These are phyloP conservation scores for Pempheris klunzingeri DNA, from an alignment of 2,797 vertebrate species.

Conservation along the genomic window DNA sequence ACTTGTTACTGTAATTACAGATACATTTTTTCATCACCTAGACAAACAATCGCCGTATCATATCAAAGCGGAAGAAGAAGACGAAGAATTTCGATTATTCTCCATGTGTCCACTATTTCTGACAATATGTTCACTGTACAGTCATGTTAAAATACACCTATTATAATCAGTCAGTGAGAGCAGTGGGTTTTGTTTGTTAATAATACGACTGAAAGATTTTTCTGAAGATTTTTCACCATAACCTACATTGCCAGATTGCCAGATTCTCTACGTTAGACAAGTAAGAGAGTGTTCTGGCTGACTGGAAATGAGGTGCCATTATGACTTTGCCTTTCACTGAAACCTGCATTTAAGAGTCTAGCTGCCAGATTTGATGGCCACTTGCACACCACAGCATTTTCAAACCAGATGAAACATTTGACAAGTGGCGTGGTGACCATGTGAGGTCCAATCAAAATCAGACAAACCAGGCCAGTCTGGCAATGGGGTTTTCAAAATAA, in stretches of 20 bases:
- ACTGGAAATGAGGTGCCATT: slow-evolving; percentile 65
- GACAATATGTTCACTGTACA: background rate
- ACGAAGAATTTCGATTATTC: background rate
- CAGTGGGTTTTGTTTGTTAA: background rate
- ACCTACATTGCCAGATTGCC: background rate
- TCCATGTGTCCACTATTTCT: slow-evolving; percentile 2
- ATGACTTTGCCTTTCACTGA: slow-evolving; percentile 56
- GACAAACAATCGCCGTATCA: background rate
- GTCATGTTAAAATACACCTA: slow-evolving; percentile 1
- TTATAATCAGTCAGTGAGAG: slow-evolving; percentile 14
- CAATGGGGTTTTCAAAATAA: slow-evolving; percentile 67
- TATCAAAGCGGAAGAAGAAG: no score
- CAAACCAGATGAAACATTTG: slow-evolving; percentile 65
- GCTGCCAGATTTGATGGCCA: slow-evolving; percentile 52
- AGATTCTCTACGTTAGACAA: slow-evolving; percentile 37
- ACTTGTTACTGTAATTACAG: no score
- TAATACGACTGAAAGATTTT: slow-evolving; percentile 6
- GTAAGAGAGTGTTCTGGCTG: slow-evolving; percentile 25
- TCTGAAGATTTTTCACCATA: slow-evolving; percentile 41
- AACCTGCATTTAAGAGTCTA: slow-evolving; percentile 63
- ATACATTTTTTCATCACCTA: background rate
- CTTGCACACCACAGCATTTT: slow-evolving; percentile 60
- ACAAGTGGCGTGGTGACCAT: slow-evolving; percentile 58
- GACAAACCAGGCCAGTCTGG: slow-evolving; percentile 63
- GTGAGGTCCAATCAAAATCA: slow-evolving; percentile 65